A percentile compares a stretch with the other conserved stretches of the same genome.
Evolutionary conservation across 2,113 vertebrate genomes (phyloP).

Genomic region (Equus przewalskii): DNA sequence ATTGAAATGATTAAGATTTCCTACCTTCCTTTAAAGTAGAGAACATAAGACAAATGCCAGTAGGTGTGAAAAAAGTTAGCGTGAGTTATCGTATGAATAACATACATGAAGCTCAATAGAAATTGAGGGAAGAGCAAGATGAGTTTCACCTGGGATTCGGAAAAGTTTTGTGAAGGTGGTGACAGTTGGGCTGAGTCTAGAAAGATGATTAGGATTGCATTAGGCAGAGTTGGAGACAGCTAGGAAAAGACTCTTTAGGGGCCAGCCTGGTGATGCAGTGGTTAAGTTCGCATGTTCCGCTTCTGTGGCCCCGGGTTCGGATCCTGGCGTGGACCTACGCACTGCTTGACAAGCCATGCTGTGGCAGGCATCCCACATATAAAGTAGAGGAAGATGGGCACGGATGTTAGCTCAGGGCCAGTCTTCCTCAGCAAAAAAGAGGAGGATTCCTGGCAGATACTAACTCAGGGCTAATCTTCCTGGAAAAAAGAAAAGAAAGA

Average conservation of each 20-base stretch:
- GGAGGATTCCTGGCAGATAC: no score
- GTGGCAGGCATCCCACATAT: no score
- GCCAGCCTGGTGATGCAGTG: no score
- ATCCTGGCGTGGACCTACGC: no score
- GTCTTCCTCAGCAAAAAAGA: no score
- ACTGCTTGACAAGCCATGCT: no score
- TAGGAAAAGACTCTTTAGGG: neutral
- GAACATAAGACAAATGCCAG: neutral
- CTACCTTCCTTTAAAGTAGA: neutral
- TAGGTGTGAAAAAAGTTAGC: slow-evolving; percentile 23
- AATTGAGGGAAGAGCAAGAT: slow-evolving; percentile 21
- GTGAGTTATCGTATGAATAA: neutral
- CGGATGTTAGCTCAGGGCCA: no score
- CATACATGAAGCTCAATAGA: neutral
- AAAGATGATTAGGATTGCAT: neutral
- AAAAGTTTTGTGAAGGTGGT: slow-evolving; percentile 29
- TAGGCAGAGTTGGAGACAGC: neutral
- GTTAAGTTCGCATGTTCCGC: no score
- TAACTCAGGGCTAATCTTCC: no score
- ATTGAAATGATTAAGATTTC: slow-evolving; percentile 27
- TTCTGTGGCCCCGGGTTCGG: no score
- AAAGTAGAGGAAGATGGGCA: no score
- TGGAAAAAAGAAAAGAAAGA: no score
- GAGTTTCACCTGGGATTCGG: neutral
- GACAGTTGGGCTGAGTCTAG: neutral